Conservation (phyloP, 2,113 vertebrate genomes). For the Lampris incognitus region DNA sequence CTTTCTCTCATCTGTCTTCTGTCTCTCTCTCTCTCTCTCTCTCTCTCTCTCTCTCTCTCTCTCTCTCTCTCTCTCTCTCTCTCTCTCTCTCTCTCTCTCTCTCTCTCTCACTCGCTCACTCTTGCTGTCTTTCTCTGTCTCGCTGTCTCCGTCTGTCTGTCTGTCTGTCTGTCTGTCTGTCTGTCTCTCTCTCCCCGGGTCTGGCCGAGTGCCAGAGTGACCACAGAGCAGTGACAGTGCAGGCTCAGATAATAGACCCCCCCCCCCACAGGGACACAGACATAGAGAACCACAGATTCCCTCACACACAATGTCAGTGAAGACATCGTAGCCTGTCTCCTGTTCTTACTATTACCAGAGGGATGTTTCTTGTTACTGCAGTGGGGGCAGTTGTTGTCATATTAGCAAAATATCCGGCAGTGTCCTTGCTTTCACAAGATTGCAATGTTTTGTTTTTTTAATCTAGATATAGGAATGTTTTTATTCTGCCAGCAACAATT, state of each 20-base stretch:
- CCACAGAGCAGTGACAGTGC: constrained; percentile 32
- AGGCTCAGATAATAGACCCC: constrained; percentile 34
- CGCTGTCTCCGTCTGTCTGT: background rate
- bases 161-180: background rate
- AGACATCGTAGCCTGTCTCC: background rate
- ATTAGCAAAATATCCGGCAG: background rate
- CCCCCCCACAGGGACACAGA: constrained; percentile 31
- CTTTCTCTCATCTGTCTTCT: background rate
- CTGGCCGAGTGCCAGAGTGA: constrained; percentile 7
- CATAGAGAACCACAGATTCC: constrained; percentile 17
- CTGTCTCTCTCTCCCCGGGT: background rate
- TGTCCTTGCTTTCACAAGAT: constrained; percentile 31
- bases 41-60: background rate
- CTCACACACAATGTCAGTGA: background rate
- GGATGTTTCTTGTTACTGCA: constrained; percentile 34
- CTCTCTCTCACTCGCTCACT: background rate
- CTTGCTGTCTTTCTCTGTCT: background rate
- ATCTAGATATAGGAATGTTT: background rate
- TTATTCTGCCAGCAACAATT: constrained; percentile 1
- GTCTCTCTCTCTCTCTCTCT: constrained; percentile 12
- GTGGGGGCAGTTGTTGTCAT: constrained; percentile 42
- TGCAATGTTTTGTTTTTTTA: constrained; percentile 17
- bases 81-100: constrained; percentile 6
- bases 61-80: background rate
- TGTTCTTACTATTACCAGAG: constrained; percentile 28